phyloP scores from a whole-genome alignment of 2,797 vertebrate species.

The Morus bassanus region DNA sequence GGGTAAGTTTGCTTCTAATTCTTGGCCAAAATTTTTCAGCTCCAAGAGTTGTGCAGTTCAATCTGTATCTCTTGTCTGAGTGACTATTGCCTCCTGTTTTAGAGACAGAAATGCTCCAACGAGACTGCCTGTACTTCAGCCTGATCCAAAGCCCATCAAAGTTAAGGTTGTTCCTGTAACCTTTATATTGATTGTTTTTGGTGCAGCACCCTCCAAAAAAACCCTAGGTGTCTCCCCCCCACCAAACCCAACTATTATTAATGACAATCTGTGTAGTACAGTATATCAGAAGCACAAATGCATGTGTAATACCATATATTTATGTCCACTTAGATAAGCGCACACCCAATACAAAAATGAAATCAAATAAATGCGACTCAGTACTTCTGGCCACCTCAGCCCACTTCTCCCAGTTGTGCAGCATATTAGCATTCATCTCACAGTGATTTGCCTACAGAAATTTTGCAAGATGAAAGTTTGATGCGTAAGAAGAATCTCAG shows the following conservation, averaged over 20 bases:
- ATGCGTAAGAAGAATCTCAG: conserved; percentile 76
- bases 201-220: background rate
- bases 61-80: background rate
- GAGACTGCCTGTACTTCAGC: background rate
- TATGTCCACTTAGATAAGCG: conserved; percentile 13
- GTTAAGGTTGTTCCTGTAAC: background rate
- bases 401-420: conserved; percentile 60
- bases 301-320: background rate
- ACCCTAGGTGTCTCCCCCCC: background rate
- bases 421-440: conserved; percentile 77
- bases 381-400: conserved; percentile 47
- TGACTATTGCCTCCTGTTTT: background rate
- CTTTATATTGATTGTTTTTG: background rate
- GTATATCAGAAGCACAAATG: background rate
- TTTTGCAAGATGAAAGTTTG: conserved; percentile 81
- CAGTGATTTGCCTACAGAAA: conserved; percentile 79
- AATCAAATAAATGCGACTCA: conserved; percentile 56
- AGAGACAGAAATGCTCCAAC: background rate
- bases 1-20: conserved; percentile 52
- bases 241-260: background rate
- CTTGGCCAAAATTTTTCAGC: conserved; percentile 54
- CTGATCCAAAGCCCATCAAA: background rate
- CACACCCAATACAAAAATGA: conserved; percentile 48
- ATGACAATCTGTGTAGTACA: background rate
- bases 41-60: background rate